These are phyloP conservation scores for Mongoloraphidia duomilia DNA, from an alignment of 2,888 invertebrate species.

Conservation along the genomic window DNA sequence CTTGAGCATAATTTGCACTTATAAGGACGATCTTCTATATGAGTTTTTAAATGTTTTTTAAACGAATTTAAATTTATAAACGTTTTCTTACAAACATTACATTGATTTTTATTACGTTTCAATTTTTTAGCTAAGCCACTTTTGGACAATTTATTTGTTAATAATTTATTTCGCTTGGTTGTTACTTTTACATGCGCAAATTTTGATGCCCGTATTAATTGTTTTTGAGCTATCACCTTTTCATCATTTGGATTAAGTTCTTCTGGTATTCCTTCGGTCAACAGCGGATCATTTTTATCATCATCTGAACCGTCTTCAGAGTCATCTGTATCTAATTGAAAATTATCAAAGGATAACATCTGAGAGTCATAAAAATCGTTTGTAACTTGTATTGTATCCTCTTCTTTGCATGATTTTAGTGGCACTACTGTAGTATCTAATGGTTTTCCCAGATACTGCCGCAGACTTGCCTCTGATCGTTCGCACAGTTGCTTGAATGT, in stretches of 20 bases:
- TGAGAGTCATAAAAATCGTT: constrained; percentile 18
- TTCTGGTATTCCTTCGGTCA: not conserved
- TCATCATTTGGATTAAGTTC: constrained; percentile 22
- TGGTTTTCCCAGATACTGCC: constrained; percentile 29
- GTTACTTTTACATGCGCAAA: constrained; percentile 19
- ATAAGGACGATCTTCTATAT: constrained; percentile 30
- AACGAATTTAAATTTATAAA: constrained; percentile 31
- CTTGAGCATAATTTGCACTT: constrained; percentile 29
- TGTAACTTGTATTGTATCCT: constrained; percentile 16
- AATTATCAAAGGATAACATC: constrained; percentile 22
- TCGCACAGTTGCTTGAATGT: constrained; percentile 34
- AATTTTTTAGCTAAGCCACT: constrained; percentile 19
- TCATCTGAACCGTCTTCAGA: constrained; percentile 24
- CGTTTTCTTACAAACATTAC: constrained; percentile 31
- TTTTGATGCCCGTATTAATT: constrained; percentile 27
- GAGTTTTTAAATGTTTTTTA: constrained; percentile 30
- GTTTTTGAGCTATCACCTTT: constrained; percentile 29
- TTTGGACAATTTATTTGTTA: constrained; percentile 15
- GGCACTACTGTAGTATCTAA: constrained; percentile 7
- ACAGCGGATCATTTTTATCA: constrained; percentile 20
- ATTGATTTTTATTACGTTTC: constrained; percentile 26
- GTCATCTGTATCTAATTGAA: constrained; percentile 24
- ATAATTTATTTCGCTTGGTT: constrained; percentile 23
- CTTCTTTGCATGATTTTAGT: constrained; percentile 19
- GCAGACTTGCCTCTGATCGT: constrained; percentile 30